A percentile compares a stretch with the other conserved stretches of the same genome.
Evolutionary conservation across 2,888 invertebrate genomes (phyloP).

Genomic region (Drosophila borealis): DNA sequence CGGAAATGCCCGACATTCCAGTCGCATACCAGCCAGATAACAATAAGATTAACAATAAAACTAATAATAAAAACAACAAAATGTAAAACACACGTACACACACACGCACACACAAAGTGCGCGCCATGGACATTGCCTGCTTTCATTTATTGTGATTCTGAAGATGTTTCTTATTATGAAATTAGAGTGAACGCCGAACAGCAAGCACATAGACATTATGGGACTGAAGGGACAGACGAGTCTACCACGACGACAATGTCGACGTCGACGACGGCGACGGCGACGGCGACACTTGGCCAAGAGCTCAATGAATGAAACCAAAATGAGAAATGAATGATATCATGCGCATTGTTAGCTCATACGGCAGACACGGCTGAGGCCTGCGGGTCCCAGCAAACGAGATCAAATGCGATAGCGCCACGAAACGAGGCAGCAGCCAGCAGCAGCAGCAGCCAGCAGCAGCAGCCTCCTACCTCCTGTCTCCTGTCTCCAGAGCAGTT

Average conservation of each 20-base stretch:
- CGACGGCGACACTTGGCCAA: constrained; percentile 70
- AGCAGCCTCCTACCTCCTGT: constrained; percentile 8
- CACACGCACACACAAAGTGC: constrained; percentile 28
- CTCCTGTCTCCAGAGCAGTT: constrained; percentile 17
- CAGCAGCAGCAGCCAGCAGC: constrained; percentile 26
- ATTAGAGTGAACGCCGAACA: constrained; percentile 68
- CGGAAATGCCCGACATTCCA: constrained; percentile 71
- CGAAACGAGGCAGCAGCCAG: constrained; percentile 63
- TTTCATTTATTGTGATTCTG: constrained; percentile 61
- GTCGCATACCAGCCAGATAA: constrained; percentile 58
- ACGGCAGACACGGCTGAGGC: constrained; percentile 42
- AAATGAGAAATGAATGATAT: constrained; percentile 76
- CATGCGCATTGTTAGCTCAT: constrained; percentile 76
- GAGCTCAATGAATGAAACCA: constrained; percentile 74
- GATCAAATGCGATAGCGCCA: constrained; percentile 84
- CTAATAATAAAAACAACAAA: constrained; percentile 54
- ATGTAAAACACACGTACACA: constrained; percentile 17
- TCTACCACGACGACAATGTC: constrained; percentile 16
- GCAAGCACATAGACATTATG: constrained; percentile 21
- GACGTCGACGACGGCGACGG: constrained; percentile 19
- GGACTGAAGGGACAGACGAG: constrained; percentile 23
- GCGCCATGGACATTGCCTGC: constrained; percentile 40
- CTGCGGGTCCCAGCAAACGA: constrained; percentile 79
- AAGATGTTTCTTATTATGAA: constrained; percentile 79
- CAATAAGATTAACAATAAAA: constrained; percentile 62